A percentile compares a stretch with the other conserved stretches of the same genome.
phyloP scores from a whole-genome alignment of 2,888 invertebrate species.

The Apamea crenata region DNA sequence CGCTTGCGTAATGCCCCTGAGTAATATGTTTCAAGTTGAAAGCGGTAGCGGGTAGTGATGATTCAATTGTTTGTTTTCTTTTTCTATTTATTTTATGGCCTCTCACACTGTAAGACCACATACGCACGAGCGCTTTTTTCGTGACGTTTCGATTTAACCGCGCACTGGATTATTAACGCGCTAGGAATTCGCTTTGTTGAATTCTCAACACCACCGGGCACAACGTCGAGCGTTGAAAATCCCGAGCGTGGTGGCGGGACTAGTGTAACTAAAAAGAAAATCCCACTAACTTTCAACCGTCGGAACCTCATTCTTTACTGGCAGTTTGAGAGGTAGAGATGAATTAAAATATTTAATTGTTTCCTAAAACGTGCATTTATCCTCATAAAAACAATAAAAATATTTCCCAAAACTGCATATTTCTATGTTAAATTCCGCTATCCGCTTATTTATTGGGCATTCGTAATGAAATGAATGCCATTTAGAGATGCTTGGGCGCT shows the following conservation, averaged over 20 bases:
- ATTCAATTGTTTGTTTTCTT: not conserved
- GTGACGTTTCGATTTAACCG: no score
- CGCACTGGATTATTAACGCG: no score
- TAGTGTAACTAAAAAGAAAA: not conserved
- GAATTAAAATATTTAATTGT: not conserved
- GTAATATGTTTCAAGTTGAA: conserved; percentile 19
- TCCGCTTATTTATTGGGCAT: conserved; percentile 21
- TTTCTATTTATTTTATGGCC: not conserved
- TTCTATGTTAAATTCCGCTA: conserved; percentile 8
- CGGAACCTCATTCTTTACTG: accelerated
- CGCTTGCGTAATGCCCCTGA: conserved; percentile 63
- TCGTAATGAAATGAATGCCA: conserved; percentile 19
- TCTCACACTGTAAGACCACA: not conserved
- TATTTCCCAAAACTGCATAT: not conserved
- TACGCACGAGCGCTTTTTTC: no score
- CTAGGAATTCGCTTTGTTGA: no score
- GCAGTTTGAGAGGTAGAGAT: not conserved
- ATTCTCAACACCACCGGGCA: no score
- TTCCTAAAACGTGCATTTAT: not conserved
- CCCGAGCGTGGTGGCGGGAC: no score
- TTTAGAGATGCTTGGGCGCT: conserved; percentile 42
- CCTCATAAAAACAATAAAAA: not conserved
- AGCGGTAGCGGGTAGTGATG: not conserved
- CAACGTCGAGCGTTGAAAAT: no score
- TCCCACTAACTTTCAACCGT: not conserved